Percentiles rank a stretch among this genome's conserved stretches.
phyloP scores from a whole-genome alignment of 2,113 vertebrate genomes.

The Cromileptes altivelis region DNA sequence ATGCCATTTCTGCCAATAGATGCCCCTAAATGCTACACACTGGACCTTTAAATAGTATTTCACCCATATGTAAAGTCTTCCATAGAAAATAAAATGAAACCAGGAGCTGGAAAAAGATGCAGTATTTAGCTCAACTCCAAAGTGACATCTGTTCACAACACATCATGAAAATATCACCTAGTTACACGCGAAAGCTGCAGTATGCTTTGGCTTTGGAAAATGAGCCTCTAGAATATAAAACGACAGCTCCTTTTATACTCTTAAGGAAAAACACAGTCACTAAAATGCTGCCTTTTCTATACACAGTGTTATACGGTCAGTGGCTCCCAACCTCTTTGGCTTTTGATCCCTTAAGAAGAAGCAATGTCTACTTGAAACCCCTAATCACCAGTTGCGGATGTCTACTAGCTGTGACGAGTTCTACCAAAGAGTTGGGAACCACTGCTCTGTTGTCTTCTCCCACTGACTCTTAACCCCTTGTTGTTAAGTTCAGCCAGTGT shows the following conservation, averaged over 20 bases:
- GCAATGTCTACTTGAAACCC: not conserved
- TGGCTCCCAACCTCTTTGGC: constrained; percentile 19
- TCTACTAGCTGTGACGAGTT: constrained; percentile 6
- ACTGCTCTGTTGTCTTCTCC: not conserved
- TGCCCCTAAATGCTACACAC: too few relatives aligned
- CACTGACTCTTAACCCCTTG: not conserved
- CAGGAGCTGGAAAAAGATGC: not conserved
- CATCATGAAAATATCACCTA: not conserved
- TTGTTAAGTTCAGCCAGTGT: not conserved
- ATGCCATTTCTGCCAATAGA: too few relatives aligned
- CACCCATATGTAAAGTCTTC: not conserved
- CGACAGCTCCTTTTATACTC: not conserved
- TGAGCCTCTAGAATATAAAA: not conserved
- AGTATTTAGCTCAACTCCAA: not conserved
- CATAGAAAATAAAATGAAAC: not conserved
- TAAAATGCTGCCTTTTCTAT: not conserved
- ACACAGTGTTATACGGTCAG: not conserved
- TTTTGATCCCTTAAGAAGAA: not conserved
- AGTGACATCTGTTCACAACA: not conserved
- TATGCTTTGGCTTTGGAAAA: constrained; percentile 26
- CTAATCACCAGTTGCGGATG: not conserved
- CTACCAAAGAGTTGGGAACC: constrained; percentile 20
- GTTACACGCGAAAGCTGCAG: constrained; percentile 13
- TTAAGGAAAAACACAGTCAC: not conserved
- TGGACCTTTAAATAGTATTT: not conserved